phyloP scores from a whole-genome alignment of 2,797 vertebrate species.

The Setipinna tenuifilis region DNA sequence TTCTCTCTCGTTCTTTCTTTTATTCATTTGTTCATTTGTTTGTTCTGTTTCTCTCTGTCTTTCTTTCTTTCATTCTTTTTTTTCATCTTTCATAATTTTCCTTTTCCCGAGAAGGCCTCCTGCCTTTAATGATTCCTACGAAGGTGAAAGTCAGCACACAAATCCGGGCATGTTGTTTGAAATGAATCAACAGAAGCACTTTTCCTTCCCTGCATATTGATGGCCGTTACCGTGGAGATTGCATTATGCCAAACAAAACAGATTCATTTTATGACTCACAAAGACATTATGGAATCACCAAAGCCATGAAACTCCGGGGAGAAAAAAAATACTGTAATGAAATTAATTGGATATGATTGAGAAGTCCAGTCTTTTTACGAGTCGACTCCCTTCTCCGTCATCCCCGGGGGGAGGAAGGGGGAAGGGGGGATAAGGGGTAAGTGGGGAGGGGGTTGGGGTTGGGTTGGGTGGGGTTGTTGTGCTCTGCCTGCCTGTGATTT shows the following conservation, averaged over 20 bases:
- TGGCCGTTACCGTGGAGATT: background rate
- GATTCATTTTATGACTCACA: constrained; percentile 4
- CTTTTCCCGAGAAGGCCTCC: background rate
- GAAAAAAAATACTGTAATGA: background rate
- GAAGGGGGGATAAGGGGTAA: too few relatives aligned
- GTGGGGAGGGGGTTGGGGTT: too few relatives aligned
- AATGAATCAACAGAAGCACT: constrained; percentile 18
- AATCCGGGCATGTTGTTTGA: background rate
- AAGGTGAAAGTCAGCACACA: background rate
- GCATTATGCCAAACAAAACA: constrained; percentile 3
- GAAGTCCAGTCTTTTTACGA: constrained; percentile 5
- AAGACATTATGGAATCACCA: background rate
- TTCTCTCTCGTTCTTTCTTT: background rate
- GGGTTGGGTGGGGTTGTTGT: background rate
- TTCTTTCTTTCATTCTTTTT: background rate
- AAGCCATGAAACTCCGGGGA: background rate
- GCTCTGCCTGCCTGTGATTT: background rate
- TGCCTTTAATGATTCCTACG: background rate
- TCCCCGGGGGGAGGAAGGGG: background rate
- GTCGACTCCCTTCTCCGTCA: background rate
- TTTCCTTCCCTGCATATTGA: constrained; percentile 18
- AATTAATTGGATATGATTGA: constrained; percentile 16
- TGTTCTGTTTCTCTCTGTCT: background rate
- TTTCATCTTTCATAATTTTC: background rate
- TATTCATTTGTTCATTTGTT: background rate